Evolutionary conservation across 2,797 vertebrate species (phyloP).

Genomic region (Delichon dasypus): DNA sequence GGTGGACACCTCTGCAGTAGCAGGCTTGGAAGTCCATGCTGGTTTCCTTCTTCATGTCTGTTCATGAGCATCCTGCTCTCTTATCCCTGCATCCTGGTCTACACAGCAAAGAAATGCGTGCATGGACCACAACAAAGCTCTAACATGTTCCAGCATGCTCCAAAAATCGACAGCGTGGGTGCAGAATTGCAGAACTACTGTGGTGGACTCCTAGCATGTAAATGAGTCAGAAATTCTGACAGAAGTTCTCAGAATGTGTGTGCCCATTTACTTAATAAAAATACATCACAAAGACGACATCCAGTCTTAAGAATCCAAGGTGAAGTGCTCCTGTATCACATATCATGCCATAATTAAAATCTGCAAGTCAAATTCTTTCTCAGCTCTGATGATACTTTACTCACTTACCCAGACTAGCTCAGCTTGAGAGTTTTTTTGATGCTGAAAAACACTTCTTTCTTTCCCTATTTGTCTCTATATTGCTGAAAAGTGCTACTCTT

Average conservation of each 20-base stretch:
- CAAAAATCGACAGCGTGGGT: neutral
- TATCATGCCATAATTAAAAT: neutral
- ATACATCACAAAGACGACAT: neutral
- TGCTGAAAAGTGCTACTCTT: neutral
- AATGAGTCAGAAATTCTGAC: neutral
- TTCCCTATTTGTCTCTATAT: neutral
- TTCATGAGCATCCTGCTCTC: neutral
- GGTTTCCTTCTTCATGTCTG: neutral
- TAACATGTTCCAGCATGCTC: neutral
- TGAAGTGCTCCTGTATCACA: neutral
- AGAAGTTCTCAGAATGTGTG: neutral
- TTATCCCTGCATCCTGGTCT: neutral
- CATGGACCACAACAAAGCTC: neutral
- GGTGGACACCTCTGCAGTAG: neutral
- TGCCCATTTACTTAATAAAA: neutral
- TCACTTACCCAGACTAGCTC: neutral
- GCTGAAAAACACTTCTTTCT: neutral
- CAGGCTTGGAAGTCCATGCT: neutral
- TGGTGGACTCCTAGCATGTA: neutral
- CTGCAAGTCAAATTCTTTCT: neutral
- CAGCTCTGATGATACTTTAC: neutral
- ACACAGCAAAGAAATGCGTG: neutral
- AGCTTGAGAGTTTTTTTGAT: neutral
- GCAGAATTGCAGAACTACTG: neutral
- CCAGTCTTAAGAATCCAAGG: neutral